Conservation (phyloP, 2,888 invertebrate species). For the Schrankia costaestrigalis region DNA sequence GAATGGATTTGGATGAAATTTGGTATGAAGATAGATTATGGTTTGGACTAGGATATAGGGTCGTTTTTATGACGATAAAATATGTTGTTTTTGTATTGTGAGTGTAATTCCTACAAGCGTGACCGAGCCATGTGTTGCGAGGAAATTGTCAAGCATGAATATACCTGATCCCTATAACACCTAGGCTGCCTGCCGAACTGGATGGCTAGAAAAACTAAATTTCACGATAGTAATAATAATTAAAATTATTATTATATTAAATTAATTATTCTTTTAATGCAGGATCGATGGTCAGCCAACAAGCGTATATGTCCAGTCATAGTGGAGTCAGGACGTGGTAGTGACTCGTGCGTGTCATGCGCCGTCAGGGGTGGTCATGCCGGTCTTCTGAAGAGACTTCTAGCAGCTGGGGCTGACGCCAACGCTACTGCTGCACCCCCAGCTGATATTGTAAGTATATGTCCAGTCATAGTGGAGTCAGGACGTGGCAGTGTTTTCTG, state of each 20-base stretch:
- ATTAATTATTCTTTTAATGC: neutral
- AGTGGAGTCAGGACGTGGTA: conserved; percentile 86
- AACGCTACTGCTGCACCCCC: conserved; percentile 72
- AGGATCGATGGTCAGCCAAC: conserved; percentile 19
- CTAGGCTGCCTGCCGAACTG: too few species aligned
- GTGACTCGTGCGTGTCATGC: conserved; percentile 91
- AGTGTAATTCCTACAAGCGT: too few species aligned
- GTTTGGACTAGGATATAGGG: too few species aligned
- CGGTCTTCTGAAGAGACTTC: conserved; percentile 83
- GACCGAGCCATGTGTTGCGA: too few species aligned
- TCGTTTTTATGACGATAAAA: too few species aligned
- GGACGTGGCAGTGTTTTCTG: conserved; percentile 90
- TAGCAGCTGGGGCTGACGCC: conserved; percentile 90
- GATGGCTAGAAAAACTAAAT: too few species aligned
- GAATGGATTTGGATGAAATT: too few species aligned
- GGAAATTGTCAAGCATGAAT: too few species aligned
- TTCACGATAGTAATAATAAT: too few species aligned
- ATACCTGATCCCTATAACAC: too few species aligned
- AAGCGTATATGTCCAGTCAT: conserved; percentile 83
- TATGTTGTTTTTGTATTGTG: too few species aligned
- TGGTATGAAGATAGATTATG: too few species aligned
- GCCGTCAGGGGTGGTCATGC: conserved; percentile 87
- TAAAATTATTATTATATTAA: neutral
- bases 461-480: conserved; percentile 82
- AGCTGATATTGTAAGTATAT: neutral